A percentile compares a stretch with the other conserved stretches of the same genome.
Conservation (phyloP, 2,888 invertebrate genomes). For the Latrodectus hesperus region DNA sequence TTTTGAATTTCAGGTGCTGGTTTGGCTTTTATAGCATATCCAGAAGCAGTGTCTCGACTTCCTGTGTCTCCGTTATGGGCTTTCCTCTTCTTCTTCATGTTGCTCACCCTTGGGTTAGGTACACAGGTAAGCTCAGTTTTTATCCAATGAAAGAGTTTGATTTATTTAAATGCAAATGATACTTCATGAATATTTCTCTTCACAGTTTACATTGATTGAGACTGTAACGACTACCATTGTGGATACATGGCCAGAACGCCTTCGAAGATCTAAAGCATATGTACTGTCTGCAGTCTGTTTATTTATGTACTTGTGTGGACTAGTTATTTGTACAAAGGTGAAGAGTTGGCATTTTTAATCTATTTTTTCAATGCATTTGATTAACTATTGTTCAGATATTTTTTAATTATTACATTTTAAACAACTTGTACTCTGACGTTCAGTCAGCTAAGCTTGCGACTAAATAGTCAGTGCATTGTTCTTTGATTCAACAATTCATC, state of each 20-base stretch:
- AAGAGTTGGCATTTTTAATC: neutral
- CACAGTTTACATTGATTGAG: constrained; percentile 77
- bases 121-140: constrained; percentile 50
- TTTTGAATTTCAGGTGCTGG: constrained; percentile 77
- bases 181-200: constrained; percentile 8
- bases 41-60: constrained; percentile 85
- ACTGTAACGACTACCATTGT: constrained; percentile 78
- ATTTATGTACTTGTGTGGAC: constrained; percentile 81
- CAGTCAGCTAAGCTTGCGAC: too few species aligned
- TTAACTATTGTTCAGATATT: neutral
- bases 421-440: too few species aligned
- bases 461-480: neutral
- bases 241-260: constrained; percentile 76
- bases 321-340: constrained; percentile 83
- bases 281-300: constrained; percentile 82
- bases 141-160: neutral
- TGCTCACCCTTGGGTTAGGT: constrained; percentile 84
- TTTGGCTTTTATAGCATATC: constrained; percentile 89
- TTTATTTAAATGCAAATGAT: too few species aligned
- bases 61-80: constrained; percentile 89
- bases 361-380: neutral
- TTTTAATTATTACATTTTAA: neutral
- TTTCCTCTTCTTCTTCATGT: constrained; percentile 86
- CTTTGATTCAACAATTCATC: neutral
- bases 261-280: constrained; percentile 72